phyloP scores from a whole-genome alignment of 2,113 vertebrate species.

The Cinclus mexicanus region DNA sequence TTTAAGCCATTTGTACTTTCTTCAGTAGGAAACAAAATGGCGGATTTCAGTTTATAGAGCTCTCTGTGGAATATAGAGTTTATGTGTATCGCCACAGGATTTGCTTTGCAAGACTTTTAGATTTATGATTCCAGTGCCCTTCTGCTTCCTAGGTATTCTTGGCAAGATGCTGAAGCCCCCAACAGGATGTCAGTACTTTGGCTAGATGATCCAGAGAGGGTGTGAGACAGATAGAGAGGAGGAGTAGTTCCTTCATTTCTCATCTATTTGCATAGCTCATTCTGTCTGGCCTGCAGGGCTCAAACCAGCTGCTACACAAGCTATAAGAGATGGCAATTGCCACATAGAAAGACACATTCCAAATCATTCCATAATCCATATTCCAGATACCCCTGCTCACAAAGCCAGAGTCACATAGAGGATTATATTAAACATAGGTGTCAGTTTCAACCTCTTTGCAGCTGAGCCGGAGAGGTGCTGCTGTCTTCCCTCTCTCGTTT shows the following conservation, averaged over 20 bases:
- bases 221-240: constrained; percentile 51
- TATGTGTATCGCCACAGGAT: not conserved
- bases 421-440: not conserved
- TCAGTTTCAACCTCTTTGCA: constrained; percentile 1
- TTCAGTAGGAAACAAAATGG: not conserved
- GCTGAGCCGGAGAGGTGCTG: constrained; percentile 25
- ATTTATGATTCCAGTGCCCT: not conserved
- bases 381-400: not conserved
- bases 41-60: not conserved
- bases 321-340: not conserved
- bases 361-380: not conserved
- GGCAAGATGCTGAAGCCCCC: constrained; percentile 1
- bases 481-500: constrained; percentile 39
- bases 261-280: not conserved
- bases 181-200: constrained; percentile 12
- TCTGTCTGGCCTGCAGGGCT: constrained; percentile 3
- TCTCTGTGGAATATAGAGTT: not conserved
- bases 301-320: not conserved
- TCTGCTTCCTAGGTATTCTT: constrained; percentile 48
- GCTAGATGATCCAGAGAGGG: constrained; percentile 13
- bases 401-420: not conserved
- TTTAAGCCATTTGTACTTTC: not conserved
- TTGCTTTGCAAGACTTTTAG: constrained; percentile 11
- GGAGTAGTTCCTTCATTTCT: not conserved
- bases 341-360: not conserved